These are phyloP conservation scores for Phoronis australis DNA, from an alignment of 2,888 invertebrate species.

Conservation along the genomic window DNA sequence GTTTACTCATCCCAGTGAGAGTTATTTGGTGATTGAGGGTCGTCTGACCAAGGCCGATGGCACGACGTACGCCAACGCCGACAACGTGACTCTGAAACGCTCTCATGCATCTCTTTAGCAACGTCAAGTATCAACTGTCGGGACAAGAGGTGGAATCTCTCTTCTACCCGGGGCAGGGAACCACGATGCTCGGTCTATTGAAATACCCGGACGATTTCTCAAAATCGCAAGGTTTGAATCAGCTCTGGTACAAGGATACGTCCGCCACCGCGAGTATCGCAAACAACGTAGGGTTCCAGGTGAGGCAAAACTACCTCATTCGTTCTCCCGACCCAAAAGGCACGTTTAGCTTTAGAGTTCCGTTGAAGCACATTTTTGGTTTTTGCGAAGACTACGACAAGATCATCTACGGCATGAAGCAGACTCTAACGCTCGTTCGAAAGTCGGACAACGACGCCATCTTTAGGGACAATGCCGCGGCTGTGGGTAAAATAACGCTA, in stretches of 20 bases:
- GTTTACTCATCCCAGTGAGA: conserved; percentile 10
- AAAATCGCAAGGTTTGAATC: conserved; percentile 4
- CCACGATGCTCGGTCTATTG: too few relatives aligned
- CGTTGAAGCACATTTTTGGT: conserved; percentile 11
- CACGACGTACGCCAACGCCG: conserved; percentile 7
- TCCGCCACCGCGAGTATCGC: conserved; percentile 2
- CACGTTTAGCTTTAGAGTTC: conserved; percentile 10
- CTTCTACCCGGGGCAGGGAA: conserved; percentile 10
- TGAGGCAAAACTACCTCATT: too few relatives aligned
- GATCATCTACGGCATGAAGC: conserved; percentile 9
- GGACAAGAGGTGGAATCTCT: conserved; percentile 10
- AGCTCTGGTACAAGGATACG: conserved; percentile 10
- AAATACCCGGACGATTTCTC: conserved; percentile 11
- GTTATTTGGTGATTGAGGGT: conserved; percentile 9
- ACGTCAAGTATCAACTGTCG: conserved; percentile 10
- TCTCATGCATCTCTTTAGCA: conserved; percentile 11
- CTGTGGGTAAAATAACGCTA: conserved; percentile 5
- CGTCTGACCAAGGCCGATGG: conserved; percentile 9
- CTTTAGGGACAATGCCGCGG: too few relatives aligned
- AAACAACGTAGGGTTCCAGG: too few relatives aligned
- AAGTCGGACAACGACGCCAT: too few relatives aligned
- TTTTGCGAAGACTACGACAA: too few relatives aligned
- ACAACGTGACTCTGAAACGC: conserved; percentile 6
- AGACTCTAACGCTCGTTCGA: too few relatives aligned
- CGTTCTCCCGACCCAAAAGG: conserved; percentile 6